These are phyloP conservation scores for Liodrosophila aerea DNA, from an alignment of 2,888 invertebrate genomes.

Conservation along the genomic window DNA sequence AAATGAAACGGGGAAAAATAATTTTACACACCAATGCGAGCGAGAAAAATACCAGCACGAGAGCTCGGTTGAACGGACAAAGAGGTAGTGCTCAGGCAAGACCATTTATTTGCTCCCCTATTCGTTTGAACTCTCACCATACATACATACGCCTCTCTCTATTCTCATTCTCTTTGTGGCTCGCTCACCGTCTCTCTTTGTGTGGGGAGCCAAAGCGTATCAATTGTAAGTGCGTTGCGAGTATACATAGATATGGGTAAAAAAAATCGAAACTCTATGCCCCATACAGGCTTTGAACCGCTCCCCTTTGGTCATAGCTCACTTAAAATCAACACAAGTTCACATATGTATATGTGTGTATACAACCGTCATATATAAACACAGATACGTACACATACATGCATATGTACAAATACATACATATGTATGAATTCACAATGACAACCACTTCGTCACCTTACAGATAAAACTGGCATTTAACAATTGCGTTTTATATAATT, in stretches of 20 bases:
- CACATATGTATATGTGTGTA: slow-evolving; percentile 32
- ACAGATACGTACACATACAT: slow-evolving; percentile 35
- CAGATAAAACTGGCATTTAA: slow-evolving; percentile 68
- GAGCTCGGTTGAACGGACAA: slow-evolving; percentile 66
- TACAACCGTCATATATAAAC: slow-evolving; percentile 18
- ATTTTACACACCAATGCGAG: slow-evolving; percentile 60
- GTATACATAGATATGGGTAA: slow-evolving; percentile 66
- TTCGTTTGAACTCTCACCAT: slow-evolving; percentile 49
- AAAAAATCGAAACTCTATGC: slow-evolving; percentile 68
- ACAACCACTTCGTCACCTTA: slow-evolving; percentile 74
- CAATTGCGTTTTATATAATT: slow-evolving; percentile 68
- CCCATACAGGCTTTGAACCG: slow-evolving; percentile 50
- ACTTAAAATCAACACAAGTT: slow-evolving; percentile 65
- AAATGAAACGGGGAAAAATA: slow-evolving; percentile 54
- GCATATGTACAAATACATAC: slow-evolving; percentile 27
- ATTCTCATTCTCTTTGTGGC: too few species aligned
- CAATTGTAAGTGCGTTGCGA: slow-evolving; percentile 59
- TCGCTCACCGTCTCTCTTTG: slow-evolving; percentile 23
- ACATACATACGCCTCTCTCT: too few species aligned
- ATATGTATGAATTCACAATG: slow-evolving; percentile 63
- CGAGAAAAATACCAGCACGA: slow-evolving; percentile 58
- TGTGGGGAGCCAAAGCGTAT: slow-evolving; percentile 42
- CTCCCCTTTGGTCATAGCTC: slow-evolving; percentile 48
- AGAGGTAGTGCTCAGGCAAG: slow-evolving; percentile 65
- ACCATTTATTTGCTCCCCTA: slow-evolving; percentile 48